These are phyloP conservation scores for Peromyscus maniculatus DNA, from an alignment of 2,113 vertebrate species.

Conservation along the genomic window DNA sequence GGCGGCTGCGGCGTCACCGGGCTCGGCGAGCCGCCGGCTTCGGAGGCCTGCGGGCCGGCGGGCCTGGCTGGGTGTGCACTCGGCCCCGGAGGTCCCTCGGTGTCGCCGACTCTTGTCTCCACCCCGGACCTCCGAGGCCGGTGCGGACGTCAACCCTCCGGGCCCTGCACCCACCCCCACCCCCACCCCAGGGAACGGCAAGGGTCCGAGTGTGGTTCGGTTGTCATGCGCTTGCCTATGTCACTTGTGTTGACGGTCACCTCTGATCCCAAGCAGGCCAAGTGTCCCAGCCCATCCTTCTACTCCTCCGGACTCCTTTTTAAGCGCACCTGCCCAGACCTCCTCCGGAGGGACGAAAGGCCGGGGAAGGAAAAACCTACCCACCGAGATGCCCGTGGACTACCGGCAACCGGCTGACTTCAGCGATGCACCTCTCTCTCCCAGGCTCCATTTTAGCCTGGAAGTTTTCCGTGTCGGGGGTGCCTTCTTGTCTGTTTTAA, in stretches of 20 bases:
- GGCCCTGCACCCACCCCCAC: not conserved
- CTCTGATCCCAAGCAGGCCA: not conserved
- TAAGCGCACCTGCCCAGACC: not conserved
- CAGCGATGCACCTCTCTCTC: not conserved
- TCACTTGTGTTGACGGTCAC: not conserved
- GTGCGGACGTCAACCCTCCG: not conserved
- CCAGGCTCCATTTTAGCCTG: not conserved
- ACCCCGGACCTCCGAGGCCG: too few relatives aligned
- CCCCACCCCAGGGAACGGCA: not conserved
- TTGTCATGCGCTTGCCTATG: not conserved
- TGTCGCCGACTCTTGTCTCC: not conserved
- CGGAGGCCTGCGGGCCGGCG: too few relatives aligned
- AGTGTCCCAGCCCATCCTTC: too few relatives aligned
- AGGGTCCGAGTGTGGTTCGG: not conserved
- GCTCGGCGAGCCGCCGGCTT: not conserved
- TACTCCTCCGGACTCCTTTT: not conserved
- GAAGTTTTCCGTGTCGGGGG: not conserved
- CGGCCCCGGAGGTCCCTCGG: not conserved
- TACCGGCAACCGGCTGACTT: too few relatives aligned
- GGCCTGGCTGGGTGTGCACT: not conserved
- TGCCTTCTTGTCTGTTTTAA: not conserved
- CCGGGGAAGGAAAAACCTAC: not conserved
- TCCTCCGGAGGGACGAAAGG: not conserved
- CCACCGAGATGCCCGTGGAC: not conserved
- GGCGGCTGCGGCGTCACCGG: constrained; percentile 60